phyloP scores from a whole-genome alignment of 2,888 invertebrate genomes.

The Spodoptera picta region DNA sequence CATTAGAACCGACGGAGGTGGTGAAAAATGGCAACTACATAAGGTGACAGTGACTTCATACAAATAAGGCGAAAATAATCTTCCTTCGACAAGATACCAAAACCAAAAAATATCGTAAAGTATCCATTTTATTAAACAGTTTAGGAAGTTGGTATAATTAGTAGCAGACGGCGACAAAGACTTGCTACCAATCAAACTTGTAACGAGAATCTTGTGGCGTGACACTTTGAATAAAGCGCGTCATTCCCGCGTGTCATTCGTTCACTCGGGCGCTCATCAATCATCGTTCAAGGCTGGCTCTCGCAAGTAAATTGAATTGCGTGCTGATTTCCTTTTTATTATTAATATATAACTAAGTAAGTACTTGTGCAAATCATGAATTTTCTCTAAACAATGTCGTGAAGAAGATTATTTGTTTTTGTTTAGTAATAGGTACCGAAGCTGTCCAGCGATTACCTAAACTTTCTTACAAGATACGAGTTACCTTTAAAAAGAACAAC shows the following conservation, averaged over 20 bases:
- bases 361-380: not conserved
- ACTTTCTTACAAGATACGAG: too few relatives aligned
- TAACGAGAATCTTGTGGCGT: constrained; percentile 4
- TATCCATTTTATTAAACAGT: not conserved
- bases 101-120: too few relatives aligned
- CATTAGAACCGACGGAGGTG: too few relatives aligned
- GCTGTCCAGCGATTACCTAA: too few relatives aligned
- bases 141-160: not conserved
- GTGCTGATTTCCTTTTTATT: constrained; percentile 31
- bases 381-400: not conserved
- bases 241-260: constrained; percentile 12
- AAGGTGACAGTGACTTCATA: too few relatives aligned
- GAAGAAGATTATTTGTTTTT: not conserved
- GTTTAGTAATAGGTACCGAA: not conserved
- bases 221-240: constrained; percentile 9
- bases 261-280: constrained; percentile 37
- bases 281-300: constrained; percentile 27
- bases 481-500: too few relatives aligned
- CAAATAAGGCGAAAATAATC: too few relatives aligned
- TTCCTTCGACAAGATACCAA: too few relatives aligned
- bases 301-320: constrained; percentile 25
- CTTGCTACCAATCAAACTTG: constrained; percentile 7
- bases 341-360: constrained; percentile 16
- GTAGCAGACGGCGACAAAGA: not conserved
- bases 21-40: too few relatives aligned